phyloP scores from a whole-genome alignment of 35 echinoderm and acorn worm species.

The Lytechinus variegatus region DNA sequence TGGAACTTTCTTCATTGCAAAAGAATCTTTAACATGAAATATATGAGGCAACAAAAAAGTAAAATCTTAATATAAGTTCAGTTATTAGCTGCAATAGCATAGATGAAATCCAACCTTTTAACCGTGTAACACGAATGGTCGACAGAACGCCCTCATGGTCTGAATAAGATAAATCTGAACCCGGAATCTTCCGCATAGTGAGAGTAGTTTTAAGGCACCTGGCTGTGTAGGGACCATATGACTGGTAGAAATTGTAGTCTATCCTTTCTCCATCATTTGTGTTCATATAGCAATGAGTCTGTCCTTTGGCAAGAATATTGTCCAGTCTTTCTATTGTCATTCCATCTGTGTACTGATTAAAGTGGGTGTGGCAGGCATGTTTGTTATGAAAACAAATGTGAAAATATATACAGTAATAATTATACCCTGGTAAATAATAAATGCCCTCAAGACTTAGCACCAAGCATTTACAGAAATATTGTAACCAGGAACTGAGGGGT shows the following conservation, averaged over 20 bases:
- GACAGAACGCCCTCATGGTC: constrained; percentile 25
- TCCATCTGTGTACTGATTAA: neutral
- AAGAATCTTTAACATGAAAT: too few relatives aligned
- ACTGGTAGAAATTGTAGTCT: constrained; percentile 37
- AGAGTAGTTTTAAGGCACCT: neutral
- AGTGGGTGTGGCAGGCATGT: neutral
- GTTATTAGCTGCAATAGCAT: neutral
- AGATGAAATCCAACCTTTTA: neutral
- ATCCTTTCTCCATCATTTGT: constrained; percentile 31
- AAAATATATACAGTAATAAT: neutral
- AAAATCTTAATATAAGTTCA: too few relatives aligned
- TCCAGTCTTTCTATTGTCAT: constrained; percentile 23
- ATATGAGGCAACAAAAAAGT: too few relatives aligned
- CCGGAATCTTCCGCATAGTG: neutral
- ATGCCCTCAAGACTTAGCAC: too few relatives aligned
- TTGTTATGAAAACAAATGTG: neutral
- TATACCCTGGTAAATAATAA: too few relatives aligned
- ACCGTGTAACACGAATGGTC: neutral
- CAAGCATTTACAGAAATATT: too few relatives aligned
- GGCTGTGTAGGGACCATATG: neutral
- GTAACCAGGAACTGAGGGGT: too few relatives aligned
- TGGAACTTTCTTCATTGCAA: too few relatives aligned
- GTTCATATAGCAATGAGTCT: constrained; percentile 23
- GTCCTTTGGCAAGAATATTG: neutral
- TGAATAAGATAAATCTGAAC: neutral